Evolutionary conservation across 2,888 invertebrate genomes (phyloP), one percentile per base, ranked within the genome.

Genomic region (Lamproptera curius): DNA sequence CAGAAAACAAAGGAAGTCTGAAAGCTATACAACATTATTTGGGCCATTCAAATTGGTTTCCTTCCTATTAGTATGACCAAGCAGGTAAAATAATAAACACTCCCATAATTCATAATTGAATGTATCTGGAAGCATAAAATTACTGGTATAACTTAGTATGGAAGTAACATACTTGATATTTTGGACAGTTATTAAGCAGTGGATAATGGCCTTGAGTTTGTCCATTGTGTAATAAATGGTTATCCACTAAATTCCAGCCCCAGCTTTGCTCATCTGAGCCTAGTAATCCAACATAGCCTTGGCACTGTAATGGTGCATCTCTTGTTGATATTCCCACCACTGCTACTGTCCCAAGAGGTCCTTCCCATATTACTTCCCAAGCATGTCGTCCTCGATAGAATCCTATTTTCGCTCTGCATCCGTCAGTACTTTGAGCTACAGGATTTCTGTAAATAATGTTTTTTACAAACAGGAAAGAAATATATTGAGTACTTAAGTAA

Each of bases 171-270:
- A 96, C 97, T 91, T 98, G 97, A 90, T 99, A 99, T 88, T 97
- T 98, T 42, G 98, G 97, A 59, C 97, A 96, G 89, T 99, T 99
- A 82, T 96, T 98, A 53, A 97, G 89, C 53, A 95, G 86, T 34
- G 98, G 98, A 88, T 97, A 98, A 73, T 94, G 96, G 56, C 97
- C 97, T 83, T 96, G 95, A 56, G 94, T 94, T 81, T 97, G 95
- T 45, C 98, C 98, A 89, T 98, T 97, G 77, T 99, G 98, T 63
- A 98, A 88, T 60, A 99, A 91, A 85, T 96, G 94, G 89, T 98
- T 99, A 86, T 99, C 98, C 42, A 99, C 98, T 63, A 99, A 90
- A 90, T 99, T 99, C 99, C 99, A 99, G 10, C 99, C 99, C 99
- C 99, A 99, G 68, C 97, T 98, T 76, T 98, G 95, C 74, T 97